phyloP scores from a whole-genome alignment of 2,797 vertebrate genomes.

The Sorex maritimensis region DNA sequence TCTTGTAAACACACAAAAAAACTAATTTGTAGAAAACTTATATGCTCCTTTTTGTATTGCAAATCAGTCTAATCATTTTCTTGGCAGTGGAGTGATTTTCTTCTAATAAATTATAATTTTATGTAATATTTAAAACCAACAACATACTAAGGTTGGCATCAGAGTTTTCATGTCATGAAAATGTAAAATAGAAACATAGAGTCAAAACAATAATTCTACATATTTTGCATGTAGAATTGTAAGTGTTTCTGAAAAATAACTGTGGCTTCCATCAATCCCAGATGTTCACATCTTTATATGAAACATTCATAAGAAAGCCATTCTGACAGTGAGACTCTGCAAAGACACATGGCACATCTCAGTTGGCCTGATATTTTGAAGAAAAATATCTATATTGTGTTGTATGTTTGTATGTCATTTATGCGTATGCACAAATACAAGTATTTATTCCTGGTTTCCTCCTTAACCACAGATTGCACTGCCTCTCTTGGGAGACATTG shows the following conservation, averaged over 20 bases:
- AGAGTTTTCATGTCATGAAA: neutral
- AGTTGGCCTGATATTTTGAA: neutral
- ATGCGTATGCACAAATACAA: neutral
- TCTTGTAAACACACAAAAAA: conserved; percentile 51
- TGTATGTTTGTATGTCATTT: neutral
- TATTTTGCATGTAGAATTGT: neutral
- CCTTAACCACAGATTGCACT: conserved; percentile 94
- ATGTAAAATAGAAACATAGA: neutral
- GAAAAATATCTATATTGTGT: neutral
- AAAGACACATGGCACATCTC: neutral
- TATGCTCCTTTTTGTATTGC: neutral
- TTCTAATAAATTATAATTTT: conserved; percentile 46
- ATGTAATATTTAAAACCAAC: conserved; percentile 54
- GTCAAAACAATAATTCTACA: neutral
- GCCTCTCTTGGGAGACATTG: conserved; percentile 97
- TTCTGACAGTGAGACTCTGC: neutral
- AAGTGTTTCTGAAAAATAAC: neutral
- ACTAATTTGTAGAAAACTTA: conserved; percentile 14
- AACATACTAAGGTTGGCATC: neutral
- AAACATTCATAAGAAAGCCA: neutral
- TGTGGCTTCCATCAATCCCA: neutral
- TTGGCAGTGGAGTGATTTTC: conserved; percentile 30
- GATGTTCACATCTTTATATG: neutral
- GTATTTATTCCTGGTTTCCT: neutral
- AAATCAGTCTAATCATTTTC: neutral